These are phyloP conservation scores for Glossophaga mutica DNA, from an alignment of 2,797 vertebrate genomes.

Conservation along the genomic window DNA sequence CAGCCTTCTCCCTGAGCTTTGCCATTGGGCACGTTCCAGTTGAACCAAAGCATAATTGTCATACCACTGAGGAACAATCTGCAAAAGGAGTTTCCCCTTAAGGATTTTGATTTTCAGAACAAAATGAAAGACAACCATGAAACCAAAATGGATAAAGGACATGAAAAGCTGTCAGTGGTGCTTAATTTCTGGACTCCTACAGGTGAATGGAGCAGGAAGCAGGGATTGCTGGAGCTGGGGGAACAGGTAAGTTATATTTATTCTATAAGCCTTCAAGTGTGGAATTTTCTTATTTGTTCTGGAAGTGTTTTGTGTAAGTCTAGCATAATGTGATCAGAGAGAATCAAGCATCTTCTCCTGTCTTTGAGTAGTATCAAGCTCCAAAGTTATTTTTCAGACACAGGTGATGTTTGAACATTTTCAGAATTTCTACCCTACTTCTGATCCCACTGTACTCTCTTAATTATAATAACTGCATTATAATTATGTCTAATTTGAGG, in stretches of 20 bases:
- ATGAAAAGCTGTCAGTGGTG: slow-evolving; percentile 29
- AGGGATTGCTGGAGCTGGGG: not conserved
- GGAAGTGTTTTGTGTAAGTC: not conserved
- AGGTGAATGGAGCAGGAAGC: slow-evolving; percentile 41
- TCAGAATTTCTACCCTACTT: not conserved
- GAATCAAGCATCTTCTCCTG: not conserved
- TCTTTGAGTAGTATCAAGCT: not conserved
- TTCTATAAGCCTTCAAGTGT: not conserved
- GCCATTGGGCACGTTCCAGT: slow-evolving; percentile 33
- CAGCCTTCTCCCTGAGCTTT: not conserved
- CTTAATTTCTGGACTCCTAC: slow-evolving; percentile 44
- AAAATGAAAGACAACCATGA: slow-evolving; percentile 12
- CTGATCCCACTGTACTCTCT: not conserved
- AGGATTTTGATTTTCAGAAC: slow-evolving; percentile 36
- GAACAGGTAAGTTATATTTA: slow-evolving; percentile 56
- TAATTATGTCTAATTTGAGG: not conserved
- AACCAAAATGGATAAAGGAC: slow-evolving; percentile 44
- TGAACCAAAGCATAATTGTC: slow-evolving; percentile 62
- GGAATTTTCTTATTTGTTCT: not conserved
- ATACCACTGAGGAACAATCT: slow-evolving; percentile 25
- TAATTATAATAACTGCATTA: slow-evolving; percentile 4
- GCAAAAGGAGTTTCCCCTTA: slow-evolving; percentile 28
- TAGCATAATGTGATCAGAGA: not conserved
- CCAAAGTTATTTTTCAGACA: not conserved
- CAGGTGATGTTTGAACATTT: not conserved